Evolutionary conservation across 2,888 invertebrate genomes (phyloP), one percentile per base, ranked within the genome.

Genomic region (Limnephilus rhombicus): DNA sequence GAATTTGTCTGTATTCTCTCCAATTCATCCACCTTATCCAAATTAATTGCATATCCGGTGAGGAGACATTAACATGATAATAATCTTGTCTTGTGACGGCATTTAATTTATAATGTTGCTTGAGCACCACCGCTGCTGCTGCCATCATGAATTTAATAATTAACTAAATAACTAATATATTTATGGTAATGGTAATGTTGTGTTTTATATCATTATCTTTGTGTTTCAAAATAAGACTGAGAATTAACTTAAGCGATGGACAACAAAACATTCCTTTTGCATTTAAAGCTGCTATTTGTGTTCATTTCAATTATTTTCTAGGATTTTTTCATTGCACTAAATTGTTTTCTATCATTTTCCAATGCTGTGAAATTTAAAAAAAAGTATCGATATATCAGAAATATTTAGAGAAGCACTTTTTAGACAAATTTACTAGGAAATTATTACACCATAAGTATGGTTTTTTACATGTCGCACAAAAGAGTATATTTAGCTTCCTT

Each of bases 181-280:
- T 68, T 68, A 68, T 68, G 68, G 68, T 68, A 68, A 68, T 68
- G 68, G 68, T 68, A 4, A 68, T 18, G 18, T 68, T 68, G 68
- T 68, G 68, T 68, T 68, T 68, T 68, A 68, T 68, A 68, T 68
- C 37, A 29, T 53, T 87, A 87, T 45, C 29, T 87, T 87, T 49
- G n/a, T 89, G 80, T 86, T 86, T 90, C 81, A 81, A 45, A 45
- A 45, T 82, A 90, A 90, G 90, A 90, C 90, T 90, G 90, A 90
- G 45, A 45, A 81, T 80, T 80, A 31, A 80, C 31, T 90, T 81
- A 45, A 81, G 37, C 68, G n/a, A 34, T 88, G 13, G 34, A 88
- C 68, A 41, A 37, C 37, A 37, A 37, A 37, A 88, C 88, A 88
- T 88, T 88, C 88, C 88, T 37, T 41, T 68, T 34, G 24, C 29